Evolutionary conservation across 2,888 invertebrate genomes (phyloP).

Genomic region (Nasonia oneida): DNA sequence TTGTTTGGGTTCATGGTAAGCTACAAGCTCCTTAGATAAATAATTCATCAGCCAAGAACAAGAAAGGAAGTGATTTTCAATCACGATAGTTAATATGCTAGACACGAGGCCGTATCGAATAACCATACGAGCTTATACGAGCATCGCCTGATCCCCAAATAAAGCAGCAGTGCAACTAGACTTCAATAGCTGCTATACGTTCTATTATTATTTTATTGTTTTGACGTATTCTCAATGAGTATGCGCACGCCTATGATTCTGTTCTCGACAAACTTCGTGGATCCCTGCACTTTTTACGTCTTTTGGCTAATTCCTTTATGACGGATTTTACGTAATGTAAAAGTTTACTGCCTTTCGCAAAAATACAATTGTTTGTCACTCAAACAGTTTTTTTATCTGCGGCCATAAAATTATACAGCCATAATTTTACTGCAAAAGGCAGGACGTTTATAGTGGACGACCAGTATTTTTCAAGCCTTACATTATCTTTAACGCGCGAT

Average conservation of each 20-base stretch:
- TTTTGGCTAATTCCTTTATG: not conserved
- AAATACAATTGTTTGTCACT: constrained; percentile 17
- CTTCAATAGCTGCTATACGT: not conserved
- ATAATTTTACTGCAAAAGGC: constrained; percentile 12
- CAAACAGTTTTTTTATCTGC: constrained; percentile 21
- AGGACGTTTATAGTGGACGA: not conserved
- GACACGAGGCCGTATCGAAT: not conserved
- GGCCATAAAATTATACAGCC: constrained; percentile 29
- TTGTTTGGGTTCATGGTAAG: not conserved
- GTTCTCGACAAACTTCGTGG: too few species aligned
- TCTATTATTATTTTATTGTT: not conserved
- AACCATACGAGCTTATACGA: not conserved
- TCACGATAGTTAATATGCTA: not conserved
- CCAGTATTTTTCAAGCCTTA: not conserved
- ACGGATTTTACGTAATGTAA: constrained; percentile 21
- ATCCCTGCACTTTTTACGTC: not conserved
- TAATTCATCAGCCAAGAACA: not conserved
- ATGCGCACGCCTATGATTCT: not conserved
- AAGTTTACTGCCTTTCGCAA: not conserved
- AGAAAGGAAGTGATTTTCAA: constrained; percentile 16
- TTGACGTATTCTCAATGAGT: not conserved
- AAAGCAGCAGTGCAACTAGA: not conserved
- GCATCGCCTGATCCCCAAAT: constrained; percentile 1
- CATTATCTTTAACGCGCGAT: constrained; percentile 11
- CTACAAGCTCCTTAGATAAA: not conserved